Percentiles rank a stretch among this genome's conserved stretches.
Conservation (phyloP, 1,140 invertebrate genomes). For the Wasmannia auropunctata region DNA sequence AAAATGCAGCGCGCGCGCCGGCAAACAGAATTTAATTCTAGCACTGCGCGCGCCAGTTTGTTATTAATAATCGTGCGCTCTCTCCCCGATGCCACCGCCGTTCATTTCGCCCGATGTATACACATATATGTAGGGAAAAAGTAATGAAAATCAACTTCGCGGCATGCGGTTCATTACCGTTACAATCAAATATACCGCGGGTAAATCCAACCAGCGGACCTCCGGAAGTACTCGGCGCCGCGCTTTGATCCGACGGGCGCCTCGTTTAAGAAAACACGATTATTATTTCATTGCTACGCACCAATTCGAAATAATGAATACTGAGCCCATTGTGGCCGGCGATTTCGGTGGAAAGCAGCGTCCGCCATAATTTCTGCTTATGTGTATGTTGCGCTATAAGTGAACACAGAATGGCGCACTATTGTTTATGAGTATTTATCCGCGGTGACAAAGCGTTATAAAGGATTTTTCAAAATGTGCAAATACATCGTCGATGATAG, state of each 20-base stretch:
- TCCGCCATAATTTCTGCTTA: neutral
- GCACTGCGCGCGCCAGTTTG: conserved; percentile 38
- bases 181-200: conserved; percentile 23
- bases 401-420: neutral
- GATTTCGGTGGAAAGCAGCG: neutral
- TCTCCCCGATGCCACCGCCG: neutral
- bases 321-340: neutral
- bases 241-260: conserved; percentile 15
- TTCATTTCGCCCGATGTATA: neutral
- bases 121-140: neutral
- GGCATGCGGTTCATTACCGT: conserved; percentile 34
- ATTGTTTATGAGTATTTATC: neutral
- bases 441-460: neutral
- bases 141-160: conserved; percentile 47
- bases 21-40: conserved; percentile 53
- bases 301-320: conserved; percentile 47
- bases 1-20: conserved; percentile 45
- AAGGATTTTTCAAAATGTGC: neutral
- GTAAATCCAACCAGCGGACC: neutral
- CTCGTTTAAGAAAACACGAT: conserved; percentile 47
- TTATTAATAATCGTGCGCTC: conserved; percentile 48
- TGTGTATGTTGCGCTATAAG: neutral
- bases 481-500: neutral
- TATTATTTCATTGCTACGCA: conserved; percentile 40
- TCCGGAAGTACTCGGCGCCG: conserved; percentile 8